phyloP scores from a whole-genome alignment of 2,797 vertebrate species.

The Rhynchonycteris naso region DNA sequence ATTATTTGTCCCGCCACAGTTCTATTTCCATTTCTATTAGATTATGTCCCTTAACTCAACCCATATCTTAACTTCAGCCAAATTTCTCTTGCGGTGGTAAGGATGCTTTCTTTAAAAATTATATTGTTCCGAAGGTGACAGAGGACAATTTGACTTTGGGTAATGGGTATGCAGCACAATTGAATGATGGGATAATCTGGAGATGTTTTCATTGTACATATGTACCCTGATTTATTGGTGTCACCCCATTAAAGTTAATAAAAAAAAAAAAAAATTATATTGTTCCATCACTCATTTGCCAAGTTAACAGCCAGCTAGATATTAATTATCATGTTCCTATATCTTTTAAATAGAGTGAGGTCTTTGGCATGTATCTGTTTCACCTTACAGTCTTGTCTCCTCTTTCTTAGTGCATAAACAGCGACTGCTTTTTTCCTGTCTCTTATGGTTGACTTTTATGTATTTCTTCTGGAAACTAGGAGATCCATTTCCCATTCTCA shows the following conservation, averaged over 20 bases:
- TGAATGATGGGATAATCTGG: no score
- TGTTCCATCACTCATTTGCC: background rate
- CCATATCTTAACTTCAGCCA: constrained; percentile 15
- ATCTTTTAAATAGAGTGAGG: background rate
- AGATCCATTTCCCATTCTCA: constrained; percentile 98
- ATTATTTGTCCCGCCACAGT: background rate
- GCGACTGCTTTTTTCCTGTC: constrained; percentile 94
- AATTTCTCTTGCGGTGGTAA: constrained; percentile 9
- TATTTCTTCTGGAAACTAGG: constrained; percentile 99
- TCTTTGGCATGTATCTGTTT: background rate
- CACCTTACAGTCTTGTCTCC: background rate
- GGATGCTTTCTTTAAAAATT: constrained; percentile 19
- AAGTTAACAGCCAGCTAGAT: background rate
- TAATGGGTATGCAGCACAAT: no score
- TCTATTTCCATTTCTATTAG: constrained; percentile 21
- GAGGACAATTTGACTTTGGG: no score
- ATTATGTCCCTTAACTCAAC: background rate
- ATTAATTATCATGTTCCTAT: background rate
- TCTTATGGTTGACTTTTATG: constrained; percentile 99
- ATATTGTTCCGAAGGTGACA: background rate
- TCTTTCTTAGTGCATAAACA: constrained; percentile 92
- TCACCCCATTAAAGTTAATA: no score
- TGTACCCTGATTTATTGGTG: no score
- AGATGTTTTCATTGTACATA: no score
- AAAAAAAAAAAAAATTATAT: background rate